Base-by-base conservation (phyloP, 2,797 vertebrate genomes). In the Diglossa cyanea region DNA sequence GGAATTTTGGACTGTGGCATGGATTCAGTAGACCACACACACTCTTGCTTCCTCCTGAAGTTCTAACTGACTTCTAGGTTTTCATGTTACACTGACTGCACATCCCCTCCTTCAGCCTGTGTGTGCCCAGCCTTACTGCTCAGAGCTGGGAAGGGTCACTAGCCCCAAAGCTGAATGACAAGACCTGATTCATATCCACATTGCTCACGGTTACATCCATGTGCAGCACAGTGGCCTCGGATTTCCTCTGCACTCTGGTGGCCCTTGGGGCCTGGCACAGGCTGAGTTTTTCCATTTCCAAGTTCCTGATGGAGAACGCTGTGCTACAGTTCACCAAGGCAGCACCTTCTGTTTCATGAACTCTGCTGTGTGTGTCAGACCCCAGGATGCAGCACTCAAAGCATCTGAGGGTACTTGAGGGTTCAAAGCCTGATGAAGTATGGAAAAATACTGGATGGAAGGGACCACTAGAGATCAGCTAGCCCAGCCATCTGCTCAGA, bases 301-400 rank as follows among this genome's bases (percentile, higher is more conserved):
- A 19, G 31, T 39, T 88, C 55, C 45, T 63, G 33, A 9, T 28
- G 15, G 25, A 19, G 31, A 77, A 15, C 0, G 0, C 65, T 31
- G 10, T 66, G 57, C 53, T 82, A 6, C 28, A 11, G 37, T n/a
- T 86, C 54, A 60, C 51, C 21, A 54, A 47, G 33, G 51, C 51
- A 83, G 57, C 5, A 1, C 26, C 24, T 81, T 65, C 26, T 44
- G 1, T 58, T 84, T 35, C 30, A 24, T 25, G 19, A 68, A 45
- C 25, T 15, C 2, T 3, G n/a, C 6, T 0, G 2, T 30, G 25
- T 13, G 11, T 57, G n/a, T 45, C 5, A 16, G 57, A 53, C 23
- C 13, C 20, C 3, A 0, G 0, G 0, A 37, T 10, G 18, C 7
- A 72, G 54, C 1, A 4, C 42, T 68, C 53, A 47, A 50, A 75